Evolutionary conservation across 2,797 vertebrate genomes (phyloP), one percentile per base, ranked within the genome.

Genomic region (Thalassophryne amazonica): DNA sequence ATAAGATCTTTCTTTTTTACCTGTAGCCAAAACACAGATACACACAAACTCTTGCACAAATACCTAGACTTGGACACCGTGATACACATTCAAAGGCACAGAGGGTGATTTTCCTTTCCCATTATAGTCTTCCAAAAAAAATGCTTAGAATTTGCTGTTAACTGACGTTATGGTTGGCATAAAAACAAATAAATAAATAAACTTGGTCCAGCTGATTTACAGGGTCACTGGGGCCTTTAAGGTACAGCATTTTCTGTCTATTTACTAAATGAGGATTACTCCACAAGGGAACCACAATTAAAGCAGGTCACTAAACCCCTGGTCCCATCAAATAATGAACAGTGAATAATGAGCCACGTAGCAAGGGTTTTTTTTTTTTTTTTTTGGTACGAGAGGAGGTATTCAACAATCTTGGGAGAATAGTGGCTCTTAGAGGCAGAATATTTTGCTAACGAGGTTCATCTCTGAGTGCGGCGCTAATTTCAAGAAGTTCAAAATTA

Each of bases 1-100:
- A 92, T 93, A 94, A 92, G 84, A 96, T 92, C 89, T 92, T 88
- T 60, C 84, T 86, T 85, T 90, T 89, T 92, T 91, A 91, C 89
- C 83, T 91, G 86, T 89, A 91, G 86, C 88, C 87, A 91, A 86
- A 83, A 87, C 79, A 87, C 84, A 81, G 76, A 64, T 5, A 16
- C 57, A 60, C 47, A 67, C 73, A 53, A 9, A 36, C 59, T 10
- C 59, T n/a, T n/a, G 32, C 61, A 67, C 58, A 76, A 60, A 78
- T 64, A 61, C 16, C 66, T 58, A 59, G 56, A 69, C 67, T 33
- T 14, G 35, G 43, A 66, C 50, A 56, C 56, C 63, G 39, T 71
- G 67, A 49, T 15, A 61, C 66, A 71, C 69, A 52, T 41, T 60
- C 39, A 34, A 19, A 77, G 57, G 68, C 73, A 84, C 80, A 80